Percentiles rank a stretch among this genome's conserved stretches.
Evolutionary conservation across 2,113 vertebrate species (phyloP).

Genomic region (Mus spicilegus): DNA sequence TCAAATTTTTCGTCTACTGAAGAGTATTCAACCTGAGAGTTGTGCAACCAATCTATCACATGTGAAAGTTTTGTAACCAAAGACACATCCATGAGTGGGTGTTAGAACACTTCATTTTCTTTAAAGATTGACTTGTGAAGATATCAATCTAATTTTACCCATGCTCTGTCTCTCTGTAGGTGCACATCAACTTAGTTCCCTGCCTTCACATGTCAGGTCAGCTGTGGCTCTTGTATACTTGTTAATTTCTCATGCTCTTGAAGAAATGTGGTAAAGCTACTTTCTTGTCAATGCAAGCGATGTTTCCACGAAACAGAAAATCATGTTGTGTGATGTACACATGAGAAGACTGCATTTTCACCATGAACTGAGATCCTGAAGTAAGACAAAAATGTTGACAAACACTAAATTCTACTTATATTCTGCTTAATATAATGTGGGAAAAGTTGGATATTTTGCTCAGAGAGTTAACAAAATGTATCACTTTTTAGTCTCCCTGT

Average conservation of each 20-base stretch:
- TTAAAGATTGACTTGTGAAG: not conserved
- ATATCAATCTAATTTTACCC: not conserved
- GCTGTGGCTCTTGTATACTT: not conserved
- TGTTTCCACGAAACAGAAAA: constrained; percentile 47
- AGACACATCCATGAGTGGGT: not conserved
- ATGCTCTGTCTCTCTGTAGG: not conserved
- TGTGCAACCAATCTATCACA: not conserved
- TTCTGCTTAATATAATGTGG: not conserved
- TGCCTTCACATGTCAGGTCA: not conserved
- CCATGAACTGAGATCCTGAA: not conserved
- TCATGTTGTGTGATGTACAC: not conserved
- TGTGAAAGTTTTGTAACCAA: not conserved
- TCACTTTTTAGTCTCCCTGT: not conserved
- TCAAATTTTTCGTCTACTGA: not conserved
- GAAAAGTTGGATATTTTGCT: constrained; percentile 17
- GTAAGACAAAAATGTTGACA: not conserved
- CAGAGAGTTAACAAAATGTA: not conserved
- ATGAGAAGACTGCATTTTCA: constrained; percentile 25
- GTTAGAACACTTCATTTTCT: not conserved
- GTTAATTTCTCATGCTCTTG: not conserved
- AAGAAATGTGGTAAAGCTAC: not conserved
- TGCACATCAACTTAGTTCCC: not conserved
- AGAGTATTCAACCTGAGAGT: not conserved
- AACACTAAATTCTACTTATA: constrained; percentile 8
- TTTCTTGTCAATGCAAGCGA: not conserved